Evolutionary conservation across 2,797 vertebrate species (phyloP), one percentile per base, ranked within the genome.

Genomic region (Eulemur rubriventer): DNA sequence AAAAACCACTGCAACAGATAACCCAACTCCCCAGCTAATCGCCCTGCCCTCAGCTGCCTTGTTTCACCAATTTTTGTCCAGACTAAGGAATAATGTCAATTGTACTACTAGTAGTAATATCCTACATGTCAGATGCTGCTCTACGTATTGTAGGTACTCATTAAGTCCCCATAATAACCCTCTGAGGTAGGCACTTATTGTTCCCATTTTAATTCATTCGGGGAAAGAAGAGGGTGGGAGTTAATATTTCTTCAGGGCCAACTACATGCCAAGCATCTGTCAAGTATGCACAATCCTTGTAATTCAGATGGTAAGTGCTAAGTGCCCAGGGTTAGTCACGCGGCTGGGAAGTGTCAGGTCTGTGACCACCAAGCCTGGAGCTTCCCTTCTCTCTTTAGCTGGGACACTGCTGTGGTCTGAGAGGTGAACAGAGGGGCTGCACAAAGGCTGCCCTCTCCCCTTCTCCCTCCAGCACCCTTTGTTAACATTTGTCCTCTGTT

Each of bases 1-100:
- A 43, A 52, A 82, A 95, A 91, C 89, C 70, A 83, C 9, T 7
- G 50, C 50, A 33, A 41, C 4, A 95, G 96, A 97, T 98, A 98
- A 94, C 52, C 57, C 67, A 85, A 16, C 72, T 33, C 8, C 48
- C 13, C 28, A 24, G 33, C 82, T 96, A 97, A 98, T 97, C 97
- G 87, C 55, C 70, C 59, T 2, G 26, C 59, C 78, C 59, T 93
- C 69, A 55, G 12, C 61, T 14, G 2, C 69, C 38, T 79, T 5
- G 1, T 61, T 76, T 86, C 38, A 85, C 41, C 76, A 48, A n/a
- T 41, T 72, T 88, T 81, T 50, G 41, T 28, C 17, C 70, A 89
- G 91, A 93, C 95, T 67, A 90, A 43, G 52, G 9, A 88, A 78
- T 6, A 13, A 38, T 28, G 67, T 38, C 38, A 48, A 33, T 0